These are phyloP conservation scores for Coluber constrictor DNA, from an alignment of 2,797 vertebrate species.

Conservation along the genomic window DNA sequence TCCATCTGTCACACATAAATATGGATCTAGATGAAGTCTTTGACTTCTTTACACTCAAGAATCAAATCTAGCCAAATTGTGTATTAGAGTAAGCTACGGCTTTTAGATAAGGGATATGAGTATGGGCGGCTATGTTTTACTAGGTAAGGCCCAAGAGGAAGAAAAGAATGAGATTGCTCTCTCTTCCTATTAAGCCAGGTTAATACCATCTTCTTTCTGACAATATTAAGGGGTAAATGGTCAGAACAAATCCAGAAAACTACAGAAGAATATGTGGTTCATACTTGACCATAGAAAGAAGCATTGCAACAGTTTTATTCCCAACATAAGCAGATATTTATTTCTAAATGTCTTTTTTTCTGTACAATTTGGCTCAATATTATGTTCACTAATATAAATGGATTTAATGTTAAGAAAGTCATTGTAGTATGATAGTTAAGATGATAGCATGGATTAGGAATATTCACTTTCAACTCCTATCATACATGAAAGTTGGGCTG, in stretches of 20 bases:
- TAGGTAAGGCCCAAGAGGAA: not conserved
- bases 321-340: not conserved
- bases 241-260: not conserved
- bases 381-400: constrained; percentile 52
- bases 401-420: not conserved
- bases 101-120: not conserved
- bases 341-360: not conserved
- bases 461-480: not conserved
- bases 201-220: not conserved
- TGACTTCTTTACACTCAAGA: not conserved
- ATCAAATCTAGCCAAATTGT: not conserved
- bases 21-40: not conserved
- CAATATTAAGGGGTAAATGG: not conserved
- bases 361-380: constrained; percentile 25
- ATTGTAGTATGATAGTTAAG: not conserved
- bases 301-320: not conserved
- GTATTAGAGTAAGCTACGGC: not conserved
- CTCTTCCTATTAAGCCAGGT: not conserved
- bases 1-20: not conserved
- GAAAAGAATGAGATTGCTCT: not conserved
- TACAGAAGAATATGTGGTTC: not conserved
- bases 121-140: not conserved
- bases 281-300: not conserved
- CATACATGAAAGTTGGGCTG: not conserved
- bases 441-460: not conserved